These are phyloP conservation scores for Crenuchus spilurus DNA, from an alignment of 2,797 vertebrate genomes.

Conservation along the genomic window DNA sequence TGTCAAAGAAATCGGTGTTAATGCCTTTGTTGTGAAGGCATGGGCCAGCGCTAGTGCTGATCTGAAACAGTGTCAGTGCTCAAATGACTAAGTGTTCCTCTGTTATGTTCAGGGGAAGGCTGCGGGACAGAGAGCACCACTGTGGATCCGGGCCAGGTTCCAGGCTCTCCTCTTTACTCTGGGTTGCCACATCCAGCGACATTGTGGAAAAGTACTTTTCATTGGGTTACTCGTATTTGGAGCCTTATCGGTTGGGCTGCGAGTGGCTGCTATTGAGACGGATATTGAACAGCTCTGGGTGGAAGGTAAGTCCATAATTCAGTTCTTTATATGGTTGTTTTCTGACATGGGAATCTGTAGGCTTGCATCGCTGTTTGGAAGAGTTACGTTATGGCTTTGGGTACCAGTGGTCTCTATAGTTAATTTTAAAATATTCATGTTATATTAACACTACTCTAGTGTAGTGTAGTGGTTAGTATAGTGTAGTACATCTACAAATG, in stretches of 20 bases:
- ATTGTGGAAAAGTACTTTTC: constrained; percentile 98
- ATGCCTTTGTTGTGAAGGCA: constrained; percentile 23
- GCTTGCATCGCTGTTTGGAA: background rate
- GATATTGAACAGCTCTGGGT: constrained; percentile 98
- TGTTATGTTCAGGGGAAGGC: constrained; percentile 83
- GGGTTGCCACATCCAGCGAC: constrained; percentile 96
- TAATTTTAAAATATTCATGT: too few species aligned
- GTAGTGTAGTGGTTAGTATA: too few species aligned
- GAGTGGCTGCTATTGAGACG: constrained; percentile 93
- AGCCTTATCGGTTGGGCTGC: constrained; percentile 92
- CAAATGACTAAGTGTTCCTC: constrained; percentile 56
- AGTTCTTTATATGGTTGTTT: background rate
- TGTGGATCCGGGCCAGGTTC: constrained; percentile 94
- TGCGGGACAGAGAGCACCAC: constrained; percentile 87
- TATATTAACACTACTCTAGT: too few species aligned
- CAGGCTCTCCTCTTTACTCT: constrained; percentile 95
- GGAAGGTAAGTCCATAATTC: constrained; percentile 86
- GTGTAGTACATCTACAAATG: too few species aligned
- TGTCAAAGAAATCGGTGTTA: constrained; percentile 19
- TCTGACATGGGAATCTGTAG: constrained; percentile 7
- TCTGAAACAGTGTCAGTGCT: constrained; percentile 37
- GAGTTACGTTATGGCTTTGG: too few species aligned
- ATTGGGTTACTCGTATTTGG: constrained; percentile 94
- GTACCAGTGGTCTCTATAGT: too few species aligned
- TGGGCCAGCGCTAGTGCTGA: constrained; percentile 31